These are phyloP conservation scores for Allobates femoralis DNA, from an alignment of 2,797 vertebrate genomes.

Conservation along the genomic window DNA sequence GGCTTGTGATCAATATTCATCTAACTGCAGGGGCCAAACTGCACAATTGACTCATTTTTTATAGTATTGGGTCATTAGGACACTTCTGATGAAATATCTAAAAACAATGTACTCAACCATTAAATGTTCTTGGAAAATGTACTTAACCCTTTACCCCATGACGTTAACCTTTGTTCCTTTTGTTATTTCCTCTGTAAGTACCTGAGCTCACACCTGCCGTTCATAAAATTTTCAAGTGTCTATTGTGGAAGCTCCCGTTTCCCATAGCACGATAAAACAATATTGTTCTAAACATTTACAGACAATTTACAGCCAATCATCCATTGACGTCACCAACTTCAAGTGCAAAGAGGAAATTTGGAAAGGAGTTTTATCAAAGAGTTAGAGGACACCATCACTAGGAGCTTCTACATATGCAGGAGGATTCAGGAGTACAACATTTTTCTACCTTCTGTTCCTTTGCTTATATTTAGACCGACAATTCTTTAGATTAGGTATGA, in stretches of 20 bases:
- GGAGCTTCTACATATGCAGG: background rate
- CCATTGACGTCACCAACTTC: slow-evolving; percentile 39
- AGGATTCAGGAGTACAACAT: background rate
- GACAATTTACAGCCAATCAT: slow-evolving; percentile 25
- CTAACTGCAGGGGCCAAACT: too few species aligned
- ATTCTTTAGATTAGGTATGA: background rate
- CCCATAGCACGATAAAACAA: slow-evolving; percentile 9
- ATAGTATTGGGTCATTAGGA: background rate
- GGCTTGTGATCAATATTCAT: too few species aligned
- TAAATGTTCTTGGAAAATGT: background rate
- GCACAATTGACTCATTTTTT: too few species aligned
- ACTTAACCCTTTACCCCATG: background rate
- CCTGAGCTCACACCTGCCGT: slow-evolving; percentile 28
- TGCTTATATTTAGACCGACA: background rate
- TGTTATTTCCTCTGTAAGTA: background rate
- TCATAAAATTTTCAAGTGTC: slow-evolving; percentile 27
- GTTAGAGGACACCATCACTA: background rate
- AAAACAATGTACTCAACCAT: slow-evolving; percentile 3
- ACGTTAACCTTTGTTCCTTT: slow-evolving; percentile 3
- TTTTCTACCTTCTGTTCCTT: background rate
- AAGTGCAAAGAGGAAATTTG: background rate
- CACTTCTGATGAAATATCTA: background rate
- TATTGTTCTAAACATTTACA: slow-evolving; percentile 21
- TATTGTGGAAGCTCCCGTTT: slow-evolving; percentile 1
- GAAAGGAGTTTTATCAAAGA: slow-evolving; percentile 16